phyloP scores from a whole-genome alignment of 1,140 invertebrate genomes.

The Drosophila asahinai region DNA sequence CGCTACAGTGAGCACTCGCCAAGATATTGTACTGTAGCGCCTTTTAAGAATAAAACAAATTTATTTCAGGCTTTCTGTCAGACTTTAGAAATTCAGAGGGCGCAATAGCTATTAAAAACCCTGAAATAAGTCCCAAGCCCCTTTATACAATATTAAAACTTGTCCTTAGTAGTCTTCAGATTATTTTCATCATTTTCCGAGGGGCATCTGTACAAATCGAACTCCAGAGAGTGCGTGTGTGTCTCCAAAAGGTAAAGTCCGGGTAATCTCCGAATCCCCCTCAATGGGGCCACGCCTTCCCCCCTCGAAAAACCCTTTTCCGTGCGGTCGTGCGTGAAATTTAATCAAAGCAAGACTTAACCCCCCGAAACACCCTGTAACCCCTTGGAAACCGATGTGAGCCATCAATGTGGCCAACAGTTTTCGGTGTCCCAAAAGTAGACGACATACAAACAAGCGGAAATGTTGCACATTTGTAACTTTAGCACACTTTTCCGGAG shows the following conservation, averaged over 20 bases:
- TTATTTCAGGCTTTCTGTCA: not conserved
- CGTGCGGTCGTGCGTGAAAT: slow-evolving; percentile 78
- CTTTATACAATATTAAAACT: not conserved
- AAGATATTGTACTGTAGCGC: not conserved
- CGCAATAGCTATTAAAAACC: too few relatives aligned
- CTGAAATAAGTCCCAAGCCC: too few relatives aligned
- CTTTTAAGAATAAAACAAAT: not conserved
- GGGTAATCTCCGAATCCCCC: slow-evolving; percentile 19
- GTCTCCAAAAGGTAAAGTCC: slow-evolving; percentile 21
- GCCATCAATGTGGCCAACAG: slow-evolving; percentile 74
- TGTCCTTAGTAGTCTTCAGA: not conserved
- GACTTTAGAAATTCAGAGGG: too few relatives aligned
- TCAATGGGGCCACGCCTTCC: too few relatives aligned
- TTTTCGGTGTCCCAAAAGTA: slow-evolving; percentile 73
- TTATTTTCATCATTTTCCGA: not conserved
- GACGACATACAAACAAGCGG: slow-evolving; percentile 62
- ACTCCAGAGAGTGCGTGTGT: slow-evolving; percentile 17
- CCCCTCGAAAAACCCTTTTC: slow-evolving; percentile 29
- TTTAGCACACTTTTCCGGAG: slow-evolving; percentile 43
- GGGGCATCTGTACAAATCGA: slow-evolving; percentile 46
- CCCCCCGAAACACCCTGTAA: slow-evolving; percentile 3
- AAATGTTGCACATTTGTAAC: slow-evolving; percentile 83
- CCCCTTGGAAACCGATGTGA: slow-evolving; percentile 38
- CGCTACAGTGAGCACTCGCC: slow-evolving; percentile 18
- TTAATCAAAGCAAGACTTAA: slow-evolving; percentile 73